A percentile compares a stretch with the other conserved stretches of the same genome.
Evolutionary conservation across 2,888 invertebrate species (phyloP).

Genomic region (Melinopterus prodromus): DNA sequence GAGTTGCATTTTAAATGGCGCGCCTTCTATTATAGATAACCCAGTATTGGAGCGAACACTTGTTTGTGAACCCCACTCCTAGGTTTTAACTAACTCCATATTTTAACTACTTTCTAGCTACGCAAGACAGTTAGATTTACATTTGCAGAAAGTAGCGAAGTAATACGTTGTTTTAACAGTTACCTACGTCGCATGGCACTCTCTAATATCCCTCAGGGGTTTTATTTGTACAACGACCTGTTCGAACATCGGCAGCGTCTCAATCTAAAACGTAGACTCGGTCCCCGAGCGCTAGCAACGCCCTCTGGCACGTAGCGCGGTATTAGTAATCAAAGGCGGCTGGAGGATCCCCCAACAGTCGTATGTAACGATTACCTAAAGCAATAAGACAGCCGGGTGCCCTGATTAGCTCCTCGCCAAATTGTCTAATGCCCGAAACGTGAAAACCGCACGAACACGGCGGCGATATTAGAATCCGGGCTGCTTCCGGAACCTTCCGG

Average conservation of each 20-base stretch:
- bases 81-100: no score
- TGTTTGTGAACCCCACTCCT: no score
- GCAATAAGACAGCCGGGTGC: slow-evolving; percentile 40
- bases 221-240: not conserved
- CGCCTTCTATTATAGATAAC: no score
- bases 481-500: not conserved
- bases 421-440: slow-evolving; percentile 41
- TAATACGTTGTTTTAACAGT: not conserved
- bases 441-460: slow-evolving; percentile 35
- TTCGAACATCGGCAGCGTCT: not conserved
- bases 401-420: slow-evolving; percentile 44
- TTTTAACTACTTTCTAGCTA: no score
- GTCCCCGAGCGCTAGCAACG: not conserved
- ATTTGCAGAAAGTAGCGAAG: not conserved
- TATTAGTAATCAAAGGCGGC: slow-evolving; percentile 26
- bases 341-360: slow-evolving; percentile 28
- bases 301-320: not conserved
- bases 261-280: not conserved
- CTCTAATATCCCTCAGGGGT: not conserved
- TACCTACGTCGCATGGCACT: not conserved
- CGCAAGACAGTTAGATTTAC: not conserved
- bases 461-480: slow-evolving; percentile 25
- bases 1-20: no score
- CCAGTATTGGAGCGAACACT: no score
- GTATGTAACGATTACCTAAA: slow-evolving; percentile 42